A percentile compares a stretch with the other conserved stretches of the same genome.
Conservation (phyloP, 2,888 invertebrate genomes). For the Troides helena region DNA sequence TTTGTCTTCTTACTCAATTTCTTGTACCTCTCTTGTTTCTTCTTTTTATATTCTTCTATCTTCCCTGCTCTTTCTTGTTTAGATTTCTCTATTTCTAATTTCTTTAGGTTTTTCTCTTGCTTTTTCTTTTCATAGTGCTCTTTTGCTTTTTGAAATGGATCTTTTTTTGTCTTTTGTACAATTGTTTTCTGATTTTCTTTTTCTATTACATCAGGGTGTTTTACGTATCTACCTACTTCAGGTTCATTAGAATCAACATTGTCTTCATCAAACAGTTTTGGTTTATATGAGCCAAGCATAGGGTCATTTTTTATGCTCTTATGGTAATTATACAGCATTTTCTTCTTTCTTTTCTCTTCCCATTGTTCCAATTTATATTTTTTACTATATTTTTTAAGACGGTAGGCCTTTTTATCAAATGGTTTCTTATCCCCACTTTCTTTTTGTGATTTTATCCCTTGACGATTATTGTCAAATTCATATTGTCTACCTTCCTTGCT, state of each 20-base stretch:
- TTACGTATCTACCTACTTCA: constrained; percentile 59
- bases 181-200: constrained; percentile 41
- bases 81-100: constrained; percentile 67
- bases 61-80: constrained; percentile 83
- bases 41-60: constrained; percentile 83
- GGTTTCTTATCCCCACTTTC: constrained; percentile 68
- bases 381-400: constrained; percentile 84
- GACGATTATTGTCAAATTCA: constrained; percentile 54
- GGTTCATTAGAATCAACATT: constrained; percentile 46
- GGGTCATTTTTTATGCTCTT: constrained; percentile 78
- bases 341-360: constrained; percentile 83
- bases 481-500: constrained; percentile 47
- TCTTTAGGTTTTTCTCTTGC: constrained; percentile 76
- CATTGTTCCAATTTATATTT: constrained; percentile 85
- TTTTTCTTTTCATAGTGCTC: constrained; percentile 76
- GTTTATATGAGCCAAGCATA: constrained; percentile 64
- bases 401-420: constrained; percentile 84
- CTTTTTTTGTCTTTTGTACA: constrained; percentile 47
- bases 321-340: constrained; percentile 77
- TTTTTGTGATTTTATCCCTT: constrained; percentile 33
- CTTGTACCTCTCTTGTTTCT: constrained; percentile 85
- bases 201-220: constrained; percentile 66
- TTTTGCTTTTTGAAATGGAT: constrained; percentile 76
- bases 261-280: constrained; percentile 75
- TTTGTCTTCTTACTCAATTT: constrained; percentile 87